phyloP scores from a whole-genome alignment of 2,888 invertebrate species.

The Epistrophe grossulariae region DNA sequence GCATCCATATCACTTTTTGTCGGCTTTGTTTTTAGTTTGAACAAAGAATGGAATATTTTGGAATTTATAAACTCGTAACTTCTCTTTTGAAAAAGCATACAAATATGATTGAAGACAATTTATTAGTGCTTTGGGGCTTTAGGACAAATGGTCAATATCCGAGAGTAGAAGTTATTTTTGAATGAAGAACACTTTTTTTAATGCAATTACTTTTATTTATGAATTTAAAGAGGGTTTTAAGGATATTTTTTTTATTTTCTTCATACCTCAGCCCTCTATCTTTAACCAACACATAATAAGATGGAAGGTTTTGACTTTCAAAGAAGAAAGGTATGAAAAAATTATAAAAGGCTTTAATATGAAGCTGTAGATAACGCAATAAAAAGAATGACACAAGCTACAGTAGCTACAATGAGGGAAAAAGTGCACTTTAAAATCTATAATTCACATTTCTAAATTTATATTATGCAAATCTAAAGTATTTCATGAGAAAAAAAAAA shows the following conservation, averaged over 20 bases:
- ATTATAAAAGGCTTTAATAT: too few species aligned
- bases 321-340: too few species aligned
- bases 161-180: background rate
- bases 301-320: too few species aligned
- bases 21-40: background rate
- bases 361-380: too few species aligned
- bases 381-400: too few species aligned
- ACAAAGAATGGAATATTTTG: background rate
- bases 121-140: background rate
- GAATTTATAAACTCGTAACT: background rate
- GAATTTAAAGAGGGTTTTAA: background rate
- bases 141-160: background rate
- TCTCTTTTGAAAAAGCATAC: background rate
- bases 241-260: background rate
- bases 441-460: too few species aligned
- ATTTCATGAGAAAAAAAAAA: too few species aligned
- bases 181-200: background rate
- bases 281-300: too few species aligned
- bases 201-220: background rate
- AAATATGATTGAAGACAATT: slow-evolving; percentile 13
- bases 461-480: too few species aligned
- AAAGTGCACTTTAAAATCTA: too few species aligned
- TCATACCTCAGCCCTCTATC: too few species aligned
- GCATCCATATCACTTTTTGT: slow-evolving; percentile 10
- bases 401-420: too few species aligned